A percentile compares a stretch with the other conserved stretches of the same genome.
phyloP scores from a whole-genome alignment of 2,888 invertebrate species.

The Xanthorhoe spadicearia region DNA sequence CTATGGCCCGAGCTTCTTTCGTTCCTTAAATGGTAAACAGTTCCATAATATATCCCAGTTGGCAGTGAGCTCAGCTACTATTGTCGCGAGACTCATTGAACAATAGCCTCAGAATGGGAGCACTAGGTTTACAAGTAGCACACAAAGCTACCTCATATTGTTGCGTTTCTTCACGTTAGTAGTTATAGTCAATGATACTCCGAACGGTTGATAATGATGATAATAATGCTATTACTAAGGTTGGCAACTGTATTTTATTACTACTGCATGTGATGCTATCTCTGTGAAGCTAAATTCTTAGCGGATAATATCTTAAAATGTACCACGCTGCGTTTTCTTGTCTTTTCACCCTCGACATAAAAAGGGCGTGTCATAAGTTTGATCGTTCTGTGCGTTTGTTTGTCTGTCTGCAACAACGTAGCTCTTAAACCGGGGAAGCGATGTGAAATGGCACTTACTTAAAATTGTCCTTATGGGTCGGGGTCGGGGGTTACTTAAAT shows the following conservation, averaged over 20 bases:
- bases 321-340: no score
- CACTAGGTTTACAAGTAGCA: slow-evolving; percentile 12
- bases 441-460: no score
- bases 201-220: slow-evolving; percentile 21
- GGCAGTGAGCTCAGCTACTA: neutral
- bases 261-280: neutral
- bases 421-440: no score
- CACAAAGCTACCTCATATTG: slow-evolving; percentile 10
- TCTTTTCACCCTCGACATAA: no score
- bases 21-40: neutral
- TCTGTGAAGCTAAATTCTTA: neutral
- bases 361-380: no score
- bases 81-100: slow-evolving; percentile 10
- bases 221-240: slow-evolving; percentile 12
- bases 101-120: slow-evolving; percentile 18
- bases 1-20: neutral
- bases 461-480: no score
- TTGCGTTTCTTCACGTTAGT: slow-evolving; percentile 13
- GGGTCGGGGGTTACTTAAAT: no score
- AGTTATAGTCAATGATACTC: slow-evolving; percentile 6
- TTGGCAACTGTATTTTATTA: slow-evolving; percentile 15
- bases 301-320: neutral
- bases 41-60: neutral
- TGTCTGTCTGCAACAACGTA: no score
- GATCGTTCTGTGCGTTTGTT: no score